phyloP scores from a whole-genome alignment of 2,888 invertebrate species.

The Stegana nigrithorax region DNA sequence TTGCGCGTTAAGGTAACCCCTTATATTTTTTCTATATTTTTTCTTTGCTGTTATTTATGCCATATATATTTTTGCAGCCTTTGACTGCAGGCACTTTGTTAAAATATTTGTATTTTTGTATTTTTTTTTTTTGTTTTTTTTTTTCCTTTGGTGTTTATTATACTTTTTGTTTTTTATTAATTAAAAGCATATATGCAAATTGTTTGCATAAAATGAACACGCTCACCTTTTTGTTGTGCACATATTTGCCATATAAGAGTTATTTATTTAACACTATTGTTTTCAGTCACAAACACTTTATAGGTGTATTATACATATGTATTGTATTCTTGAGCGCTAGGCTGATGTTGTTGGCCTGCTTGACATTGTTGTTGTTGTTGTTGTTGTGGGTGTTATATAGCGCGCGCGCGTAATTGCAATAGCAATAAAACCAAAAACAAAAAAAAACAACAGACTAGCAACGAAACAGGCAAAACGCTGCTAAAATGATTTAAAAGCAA shows the following conservation, averaged over 20 bases:
- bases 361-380: not conserved
- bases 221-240: not conserved
- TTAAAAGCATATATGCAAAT: constrained; percentile 17
- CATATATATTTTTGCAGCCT: not conserved
- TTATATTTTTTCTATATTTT: constrained; percentile 34
- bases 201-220: not conserved
- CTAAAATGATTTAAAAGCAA: too few relatives aligned
- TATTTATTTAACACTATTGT: too few relatives aligned
- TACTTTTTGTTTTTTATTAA: not conserved
- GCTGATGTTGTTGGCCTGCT: too few relatives aligned
- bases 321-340: too few relatives aligned
- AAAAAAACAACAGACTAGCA: not conserved
- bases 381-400: not conserved
- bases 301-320: too few relatives aligned
- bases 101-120: not conserved
- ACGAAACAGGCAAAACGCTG: not conserved
- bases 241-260: too few relatives aligned
- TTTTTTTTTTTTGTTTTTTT: not conserved
- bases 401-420: too few relatives aligned
- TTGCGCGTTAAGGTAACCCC: constrained; percentile 23
- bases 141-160: not conserved
- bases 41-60: constrained; percentile 25
- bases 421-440: not conserved
- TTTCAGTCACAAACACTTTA: too few relatives aligned
- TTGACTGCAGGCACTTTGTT: not conserved